Base-by-base conservation (phyloP, 2,113 vertebrate genomes). In the Notothenia rossii region DNA sequence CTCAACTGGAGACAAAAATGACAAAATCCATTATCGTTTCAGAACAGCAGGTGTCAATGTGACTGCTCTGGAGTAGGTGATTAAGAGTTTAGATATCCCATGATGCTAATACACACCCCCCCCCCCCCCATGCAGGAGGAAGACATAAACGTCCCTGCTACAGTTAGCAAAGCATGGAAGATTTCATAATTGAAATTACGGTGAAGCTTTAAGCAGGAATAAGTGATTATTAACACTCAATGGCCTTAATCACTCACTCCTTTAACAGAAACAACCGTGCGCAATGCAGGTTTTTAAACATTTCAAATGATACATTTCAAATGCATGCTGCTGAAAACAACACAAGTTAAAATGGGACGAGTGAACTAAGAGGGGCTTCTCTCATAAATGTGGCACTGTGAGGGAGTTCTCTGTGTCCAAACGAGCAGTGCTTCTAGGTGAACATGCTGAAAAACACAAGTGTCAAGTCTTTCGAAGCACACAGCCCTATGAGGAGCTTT, bases 301-400 rank as follows among this genome's bases (percentile, higher is more conserved):
- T 78, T 18, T 73, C 22, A 83, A 92, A 84, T 80, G 10, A 78
- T 59, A 61, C 3, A 68, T 36, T 75, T n/a, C 45, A 68, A 64
- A 50, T 60, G 63, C 93, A 94, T 93, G 91, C 91, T 80, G 79
- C 56, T 76, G 66, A 74, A 29, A 72, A 87, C 45, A 85, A 80
- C 76, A 81, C 69, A 78, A 77, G 75, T 71, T 79, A 56, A 56
- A 77, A 85, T 0, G 25, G 65, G 55, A 75, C 54, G 11, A 18
- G 81, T 71, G 66, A 85, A 82, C 22, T 61, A 49, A 74, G 17
- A 56, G 13, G 77, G 84, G 51, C 55, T 74, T 0, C 36, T 79
- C 58, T 49, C 58, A 50, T 55, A 22, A 7, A 29, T 14, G 86
- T 55, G 72, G 56, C 56, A n/a, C 9, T 12, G 89, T 75, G 82